Base-by-base conservation (phyloP, 53 echinoderm and acorn worm species). In the Henricia sp. region DNA sequence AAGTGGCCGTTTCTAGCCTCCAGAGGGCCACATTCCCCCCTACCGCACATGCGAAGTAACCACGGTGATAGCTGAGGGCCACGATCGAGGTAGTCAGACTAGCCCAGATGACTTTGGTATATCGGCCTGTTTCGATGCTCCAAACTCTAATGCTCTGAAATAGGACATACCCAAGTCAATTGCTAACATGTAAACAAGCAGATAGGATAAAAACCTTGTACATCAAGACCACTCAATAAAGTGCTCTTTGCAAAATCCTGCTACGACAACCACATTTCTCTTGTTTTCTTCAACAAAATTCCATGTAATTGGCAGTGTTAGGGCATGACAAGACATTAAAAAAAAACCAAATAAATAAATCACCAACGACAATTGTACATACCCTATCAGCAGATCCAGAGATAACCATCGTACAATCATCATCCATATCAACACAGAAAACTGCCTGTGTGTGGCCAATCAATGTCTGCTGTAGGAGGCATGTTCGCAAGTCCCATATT, bases 361-460 rank as follows among this genome's bases (percentile, higher is more conserved):
- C n/a, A n/a, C n/a, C n/a, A n/a, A n/a, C n/a, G n/a, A n/a, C 48
- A 11, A 21, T 20, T 21, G 39, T 13, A 88, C 88, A 67, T 69
- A 97, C 99, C 86, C 92, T 88, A 67, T 99, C 99, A 62, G 94
- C 99, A 54, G 99, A 99, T 29, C 94, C 99, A 11, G 99, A 90
- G 36, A 99, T 77, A 5, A 99, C 92, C 84, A 94, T 94, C 8
- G 92, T 86, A 50, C 90, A 83, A 14, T 94, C 91, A 11, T 99
- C 87, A 62, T 94, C 94, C 89, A 99, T 94, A 51, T 99, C 99
- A 17, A 99, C 92, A 82, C 99, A 94, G 83, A 99, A 99, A 34
- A 94, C 94, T 46, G 99, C 99, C 60, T 99, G 94, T 14, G 82
- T 72, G 51, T 99, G 99, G 1, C 99, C 99, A 17, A 88, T 56